Evolutionary conservation across 2,888 invertebrate species (phyloP), one percentile per base, ranked within the genome.

Genomic region (Standfussiana lucernea): DNA sequence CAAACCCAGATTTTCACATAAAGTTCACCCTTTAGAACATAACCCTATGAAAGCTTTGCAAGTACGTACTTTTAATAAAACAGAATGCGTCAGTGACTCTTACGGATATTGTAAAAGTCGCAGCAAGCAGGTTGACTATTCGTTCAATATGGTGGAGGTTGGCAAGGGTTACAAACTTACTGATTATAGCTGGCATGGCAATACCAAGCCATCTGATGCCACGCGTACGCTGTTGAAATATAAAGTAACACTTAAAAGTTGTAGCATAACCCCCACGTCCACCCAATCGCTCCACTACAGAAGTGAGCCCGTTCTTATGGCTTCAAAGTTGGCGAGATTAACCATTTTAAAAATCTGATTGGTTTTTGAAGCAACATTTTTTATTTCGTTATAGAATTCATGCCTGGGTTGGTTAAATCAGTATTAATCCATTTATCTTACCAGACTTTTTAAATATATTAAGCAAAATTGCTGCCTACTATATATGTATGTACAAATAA

Each of bases 11-110:
- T 15, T 40, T 37, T n/a, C 24, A 35, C 18, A 47, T 59, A 18
- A 65, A 45, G 10, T 64, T 32, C 32, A 45, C 53, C 37, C 11
- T 72, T 72, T 62, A 21, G 32, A 45, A 32, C 50, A 53, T 35
- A 56, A 7, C 73, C 15, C 61, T n/a, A 81, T 40, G 24, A 67
- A 53, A 67, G 18, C 37, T 75, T 21, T 61, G n/a, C 24, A 47
- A 64, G 62, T 64, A 75, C 37, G 11, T 56, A 56, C 21, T 81
- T 82, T 80, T 82, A 82, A 80, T 70, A 82, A 82, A 80, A 67
- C 21, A 4, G 62, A 77, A 72, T 59, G 59, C 32, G 78, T 59
- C 50, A 59, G 45, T 50, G 10, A n/a, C 50, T 81, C 45, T 10
- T 10, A 32, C 24, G 24, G 62, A 70, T 62, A 79, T 69, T 47